Percentiles rank a stretch among this genome's conserved stretches.
Evolutionary conservation across 2,888 invertebrate genomes (phyloP).

Genomic region (Mythimna impura): DNA sequence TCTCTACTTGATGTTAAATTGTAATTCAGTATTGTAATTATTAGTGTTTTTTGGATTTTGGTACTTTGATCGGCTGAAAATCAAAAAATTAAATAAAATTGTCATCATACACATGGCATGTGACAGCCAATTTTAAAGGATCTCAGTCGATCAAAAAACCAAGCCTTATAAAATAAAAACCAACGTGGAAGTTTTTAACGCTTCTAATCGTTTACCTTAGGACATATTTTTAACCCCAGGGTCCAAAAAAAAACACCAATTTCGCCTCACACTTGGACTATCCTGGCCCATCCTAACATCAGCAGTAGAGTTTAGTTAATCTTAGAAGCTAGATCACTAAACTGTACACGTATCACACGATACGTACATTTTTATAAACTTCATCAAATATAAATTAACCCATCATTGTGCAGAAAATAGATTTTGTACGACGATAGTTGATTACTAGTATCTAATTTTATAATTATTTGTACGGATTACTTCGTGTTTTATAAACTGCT

Average conservation of each 20-base stretch:
- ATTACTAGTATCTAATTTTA: not conserved
- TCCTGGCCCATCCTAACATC: slow-evolving; percentile 82
- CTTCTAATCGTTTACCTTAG: slow-evolving; percentile 63
- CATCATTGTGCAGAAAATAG: slow-evolving; percentile 21
- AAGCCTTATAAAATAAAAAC: slow-evolving; percentile 23
- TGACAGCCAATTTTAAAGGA: not conserved
- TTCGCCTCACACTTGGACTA: slow-evolving; percentile 84
- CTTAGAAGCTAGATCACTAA: slow-evolving; percentile 50
- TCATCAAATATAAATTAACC: slow-evolving; percentile 18
- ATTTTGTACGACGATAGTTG: slow-evolving; percentile 39
- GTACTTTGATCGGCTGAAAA: slow-evolving; percentile 61
- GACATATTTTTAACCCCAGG: slow-evolving; percentile 78
- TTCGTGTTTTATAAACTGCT: not conserved
- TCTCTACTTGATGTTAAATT: slow-evolving; percentile 77
- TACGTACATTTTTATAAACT: slow-evolving; percentile 27
- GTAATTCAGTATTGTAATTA: slow-evolving; percentile 73
- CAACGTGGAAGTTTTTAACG: slow-evolving; percentile 52
- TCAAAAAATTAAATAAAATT: not conserved
- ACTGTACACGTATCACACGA: slow-evolving; percentile 25
- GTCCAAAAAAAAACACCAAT: slow-evolving; percentile 89
- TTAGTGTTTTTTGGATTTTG: slow-evolving; percentile 53
- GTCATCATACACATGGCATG: not conserved
- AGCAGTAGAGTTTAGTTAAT: slow-evolving; percentile 80
- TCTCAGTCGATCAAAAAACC: slow-evolving; percentile 51
- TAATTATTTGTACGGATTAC: not conserved